A percentile compares a stretch with the other conserved stretches of the same genome.
Evolutionary conservation across 2,797 vertebrate species (phyloP).

Genomic region (Rhadinocentrus ornatus): DNA sequence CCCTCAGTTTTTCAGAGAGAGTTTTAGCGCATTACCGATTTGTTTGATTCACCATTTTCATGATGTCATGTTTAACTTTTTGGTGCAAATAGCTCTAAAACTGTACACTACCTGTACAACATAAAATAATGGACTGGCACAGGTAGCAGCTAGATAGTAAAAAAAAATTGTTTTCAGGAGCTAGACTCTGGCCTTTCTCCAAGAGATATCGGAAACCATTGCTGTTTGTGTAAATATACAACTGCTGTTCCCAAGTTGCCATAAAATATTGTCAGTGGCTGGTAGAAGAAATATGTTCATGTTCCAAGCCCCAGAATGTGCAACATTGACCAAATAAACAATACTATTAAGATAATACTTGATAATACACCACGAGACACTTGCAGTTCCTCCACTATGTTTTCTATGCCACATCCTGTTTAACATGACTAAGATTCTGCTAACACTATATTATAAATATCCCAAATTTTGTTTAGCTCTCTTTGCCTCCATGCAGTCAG

Average conservation of each 20-base stretch:
- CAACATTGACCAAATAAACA: too few relatives aligned
- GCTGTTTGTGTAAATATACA: background rate
- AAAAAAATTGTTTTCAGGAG: background rate
- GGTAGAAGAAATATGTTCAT: background rate
- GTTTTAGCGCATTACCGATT: background rate
- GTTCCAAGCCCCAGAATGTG: background rate
- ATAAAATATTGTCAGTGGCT: background rate
- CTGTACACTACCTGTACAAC: background rate
- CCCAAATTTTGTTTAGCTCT: too few relatives aligned
- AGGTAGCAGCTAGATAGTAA: background rate
- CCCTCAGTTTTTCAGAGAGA: conserved; percentile 2
- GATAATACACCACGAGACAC: too few relatives aligned
- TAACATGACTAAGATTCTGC: too few relatives aligned
- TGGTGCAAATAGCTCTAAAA: conserved; percentile 8
- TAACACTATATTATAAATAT: too few relatives aligned
- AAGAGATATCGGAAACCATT: background rate
- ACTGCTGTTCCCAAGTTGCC: background rate
- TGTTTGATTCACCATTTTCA: background rate
- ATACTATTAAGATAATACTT: too few relatives aligned
- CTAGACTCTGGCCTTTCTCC: background rate
- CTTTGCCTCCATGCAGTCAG: too few relatives aligned
- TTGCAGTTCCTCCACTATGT: too few relatives aligned
- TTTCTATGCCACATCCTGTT: too few relatives aligned
- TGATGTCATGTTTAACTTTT: conserved; percentile 3
- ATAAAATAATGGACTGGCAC: background rate